Evolutionary conservation across 2,797 vertebrate genomes (phyloP), one percentile per base, ranked within the genome.

Genomic region (Sebastes aleutianus): DNA sequence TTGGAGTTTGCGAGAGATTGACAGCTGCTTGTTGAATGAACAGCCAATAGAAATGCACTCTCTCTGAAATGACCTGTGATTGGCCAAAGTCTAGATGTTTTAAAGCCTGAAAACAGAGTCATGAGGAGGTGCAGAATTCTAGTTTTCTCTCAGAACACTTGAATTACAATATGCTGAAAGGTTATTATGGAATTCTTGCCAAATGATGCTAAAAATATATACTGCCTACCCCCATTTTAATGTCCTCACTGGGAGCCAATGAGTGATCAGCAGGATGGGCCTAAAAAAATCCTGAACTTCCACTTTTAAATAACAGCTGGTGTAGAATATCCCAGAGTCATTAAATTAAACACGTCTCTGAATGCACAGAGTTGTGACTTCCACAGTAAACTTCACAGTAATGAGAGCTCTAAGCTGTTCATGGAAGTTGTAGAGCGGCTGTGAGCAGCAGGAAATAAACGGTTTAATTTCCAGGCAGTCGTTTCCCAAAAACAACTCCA

Each of bases 381-480:
- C 11, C 56, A 53, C 39, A 62, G 26, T 68, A 16, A 74, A 74
- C 12, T 58, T 71, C 61, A 20, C 50, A 59, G 50, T 54, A 68
- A 80, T 8, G 18, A 32, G 12, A 74, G 34, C 34, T 69, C n/a
- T 26, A 9, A 79, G 74, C 39, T 82, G 47, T 64, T 71, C 24
- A 24, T 63, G 32, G 57, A 73, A 65, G 62, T 64, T 70, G 50
- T 22, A 10, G 31, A 72, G 64, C 1, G 12, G 59, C 79, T 85
- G 70, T 85, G 73, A 71, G 71, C 70, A 83, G 76, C 78, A 82
- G 71, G 57, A 74, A 79, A 69, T 74, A 11, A 62, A 36, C 47
- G 2, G 20, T 70, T 80, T 81, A 1, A 78, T 84, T 74, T 79
- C 26, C 22, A 79, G 27, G 18, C 34, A 62, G 72, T 36, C 11